Evolutionary conservation across 1,140 invertebrate genomes (phyloP), one percentile per base, ranked within the genome.

Genomic region (Acyrthosiphon pisum): DNA sequence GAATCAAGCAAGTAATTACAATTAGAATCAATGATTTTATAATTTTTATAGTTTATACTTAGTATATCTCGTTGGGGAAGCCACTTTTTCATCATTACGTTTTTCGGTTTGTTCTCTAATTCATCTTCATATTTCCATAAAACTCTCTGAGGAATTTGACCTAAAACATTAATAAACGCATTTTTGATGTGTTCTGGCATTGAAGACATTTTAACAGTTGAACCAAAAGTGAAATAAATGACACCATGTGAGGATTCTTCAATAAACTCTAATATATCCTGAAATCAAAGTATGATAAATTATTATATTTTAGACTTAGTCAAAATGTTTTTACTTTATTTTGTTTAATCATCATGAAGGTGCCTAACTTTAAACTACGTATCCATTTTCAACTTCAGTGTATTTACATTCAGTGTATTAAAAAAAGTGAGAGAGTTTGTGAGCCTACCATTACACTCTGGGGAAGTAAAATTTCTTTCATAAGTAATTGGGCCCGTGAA

Each of bases 181-280:
- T 96, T 94, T 0, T 96, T 94, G 93, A 96, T 96, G 8, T 96
- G 95, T 9, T 95, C 94, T 0, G 97, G 96, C 94, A 97, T n/a
- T 2, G 94, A 93, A 44, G 91, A 90, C 30, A 46, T 90, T 93
- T 94, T 86, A 18, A 94, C 22, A 8, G 96, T 96, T 0, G 97
- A 96, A 0, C 97, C 97, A 94, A 97, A 95, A 76, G 96, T 96
- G 95, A 97, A 97, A 94, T 96, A 97, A 56, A 97, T 96, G 3
- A 96, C 96, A 1, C 97, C 97, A 83, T 96, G 90, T 26, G 83
- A 94, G 0, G 96, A 90, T 56, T 94, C 41, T 86, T 94, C 93
- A 22, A 94, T 68, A 46, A 94, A 93, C 26, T 93, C 94, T 90
- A 94, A 53, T 83, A 94, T 81, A 88, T 94, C 94, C 94, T 94